A percentile compares a stretch with the other conserved stretches of the same genome.
phyloP scores from a whole-genome alignment of 2,797 vertebrate genomes.

The Bufotes viridis region DNA sequence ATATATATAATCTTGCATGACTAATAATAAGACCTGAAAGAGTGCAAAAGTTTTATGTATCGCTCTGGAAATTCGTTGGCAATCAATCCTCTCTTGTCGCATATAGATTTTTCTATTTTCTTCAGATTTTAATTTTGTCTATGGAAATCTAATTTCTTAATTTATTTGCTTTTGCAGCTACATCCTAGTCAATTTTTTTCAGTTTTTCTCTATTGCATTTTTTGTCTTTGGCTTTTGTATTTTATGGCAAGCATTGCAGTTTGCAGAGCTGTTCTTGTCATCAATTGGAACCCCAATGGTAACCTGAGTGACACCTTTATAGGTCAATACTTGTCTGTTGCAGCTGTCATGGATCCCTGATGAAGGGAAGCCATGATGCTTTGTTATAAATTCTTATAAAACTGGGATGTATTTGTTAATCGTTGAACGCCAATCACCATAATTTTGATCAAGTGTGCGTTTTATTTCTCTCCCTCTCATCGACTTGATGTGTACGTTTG shows the following conservation, averaged over 20 bases:
- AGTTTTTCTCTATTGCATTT: background rate
- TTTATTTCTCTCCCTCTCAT: background rate
- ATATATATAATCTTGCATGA: background rate
- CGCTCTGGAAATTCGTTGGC: background rate
- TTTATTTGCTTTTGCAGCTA: background rate
- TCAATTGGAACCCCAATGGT: background rate
- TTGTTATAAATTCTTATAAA: background rate
- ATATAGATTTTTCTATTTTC: background rate
- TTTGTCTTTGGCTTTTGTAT: background rate
- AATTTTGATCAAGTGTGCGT: background rate
- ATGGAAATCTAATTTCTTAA: background rate
- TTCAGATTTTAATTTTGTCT: background rate
- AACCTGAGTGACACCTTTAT: too few relatives aligned
- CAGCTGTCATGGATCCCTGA: background rate
- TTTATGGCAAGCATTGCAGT: background rate
- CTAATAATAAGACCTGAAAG: background rate
- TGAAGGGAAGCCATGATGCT: background rate
- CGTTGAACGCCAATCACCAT: background rate
- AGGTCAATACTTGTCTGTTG: background rate
- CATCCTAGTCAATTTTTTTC: background rate
- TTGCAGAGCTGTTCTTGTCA: background rate
- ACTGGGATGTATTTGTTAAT: constrained; percentile 8
- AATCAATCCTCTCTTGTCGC: background rate
- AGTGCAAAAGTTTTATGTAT: background rate
- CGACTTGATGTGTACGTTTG: too few relatives aligned